These are phyloP conservation scores for Pachypeltis micranthus DNA, from an alignment of 1,140 invertebrate species.

Conservation along the genomic window DNA sequence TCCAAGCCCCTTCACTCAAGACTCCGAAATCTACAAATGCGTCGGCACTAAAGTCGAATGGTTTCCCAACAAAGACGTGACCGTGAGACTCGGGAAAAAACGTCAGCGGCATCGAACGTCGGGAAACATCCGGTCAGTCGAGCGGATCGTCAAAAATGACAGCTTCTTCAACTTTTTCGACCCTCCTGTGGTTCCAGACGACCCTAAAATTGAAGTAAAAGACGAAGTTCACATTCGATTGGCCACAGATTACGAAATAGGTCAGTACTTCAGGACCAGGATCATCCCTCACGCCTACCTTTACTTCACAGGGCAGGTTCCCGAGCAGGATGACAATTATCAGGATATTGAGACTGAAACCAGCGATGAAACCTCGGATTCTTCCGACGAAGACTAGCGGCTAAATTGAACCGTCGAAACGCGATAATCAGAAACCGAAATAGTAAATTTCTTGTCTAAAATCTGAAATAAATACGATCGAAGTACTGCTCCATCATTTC, in stretches of 20 bases:
- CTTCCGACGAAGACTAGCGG: neutral
- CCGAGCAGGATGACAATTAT: neutral
- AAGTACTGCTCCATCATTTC: no score
- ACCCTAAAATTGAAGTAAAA: neutral
- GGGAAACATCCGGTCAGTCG: neutral
- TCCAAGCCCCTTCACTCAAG: neutral
- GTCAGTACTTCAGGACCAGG: neutral
- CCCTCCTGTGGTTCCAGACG: neutral
- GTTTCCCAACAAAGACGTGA: neutral
- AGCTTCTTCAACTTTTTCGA: constrained; percentile 5
- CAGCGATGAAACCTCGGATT: neutral
- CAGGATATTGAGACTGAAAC: neutral
- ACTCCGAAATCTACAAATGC: constrained; percentile 1
- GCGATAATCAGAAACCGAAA: no score
- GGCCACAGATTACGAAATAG: neutral
- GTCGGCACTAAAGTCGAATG: neutral
- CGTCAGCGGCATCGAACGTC: neutral
- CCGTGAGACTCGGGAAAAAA: neutral
- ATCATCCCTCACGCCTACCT: neutral
- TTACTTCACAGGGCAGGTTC: neutral
- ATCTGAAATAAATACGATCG: no score
- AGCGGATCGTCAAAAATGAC: neutral
- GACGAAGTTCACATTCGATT: neutral
- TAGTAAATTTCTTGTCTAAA: no score
- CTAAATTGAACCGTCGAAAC: neutral